Conservation (phyloP, 2,888 invertebrate species). For the Limnephilus marmoratus region DNA sequence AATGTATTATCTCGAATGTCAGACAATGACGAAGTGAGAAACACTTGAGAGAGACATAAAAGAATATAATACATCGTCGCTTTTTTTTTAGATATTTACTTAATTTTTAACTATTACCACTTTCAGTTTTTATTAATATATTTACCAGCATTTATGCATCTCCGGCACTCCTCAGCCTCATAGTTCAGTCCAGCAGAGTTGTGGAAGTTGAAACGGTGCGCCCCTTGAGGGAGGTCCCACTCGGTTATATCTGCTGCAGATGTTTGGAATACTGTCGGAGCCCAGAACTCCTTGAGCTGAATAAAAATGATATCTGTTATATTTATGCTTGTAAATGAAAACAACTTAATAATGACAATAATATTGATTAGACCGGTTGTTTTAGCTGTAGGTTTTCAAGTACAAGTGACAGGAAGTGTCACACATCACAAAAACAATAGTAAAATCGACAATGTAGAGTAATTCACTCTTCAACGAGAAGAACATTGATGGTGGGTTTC, state of each 20-base stretch:
- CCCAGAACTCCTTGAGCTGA: slow-evolving; percentile 84
- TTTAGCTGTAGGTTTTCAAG: neutral
- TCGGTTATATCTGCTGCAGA: slow-evolving; percentile 80
- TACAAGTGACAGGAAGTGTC: neutral
- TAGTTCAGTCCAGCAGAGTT: slow-evolving; percentile 87
- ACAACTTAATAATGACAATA: neutral
- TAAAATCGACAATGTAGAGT: neutral
- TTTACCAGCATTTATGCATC: slow-evolving; percentile 82
- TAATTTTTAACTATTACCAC: too few relatives aligned
- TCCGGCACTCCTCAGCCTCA: slow-evolving; percentile 87
- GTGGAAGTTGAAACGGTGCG: slow-evolving; percentile 79
- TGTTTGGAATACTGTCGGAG: slow-evolving; percentile 82
- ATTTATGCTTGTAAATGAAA: slow-evolving; percentile 3
- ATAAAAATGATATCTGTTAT: slow-evolving; percentile 60
- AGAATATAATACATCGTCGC: too few relatives aligned
- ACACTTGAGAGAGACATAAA: too few relatives aligned
- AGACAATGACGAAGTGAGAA: too few relatives aligned
- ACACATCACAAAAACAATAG: neutral
- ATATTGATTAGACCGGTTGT: neutral
- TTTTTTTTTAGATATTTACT: neutral
- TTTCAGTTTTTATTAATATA: neutral
- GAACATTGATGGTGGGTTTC: too few relatives aligned
- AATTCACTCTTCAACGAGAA: neutral
- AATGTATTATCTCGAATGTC: too few relatives aligned
- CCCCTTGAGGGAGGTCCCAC: slow-evolving; percentile 81